Conservation (phyloP, 2,888 invertebrate genomes). For the Morpho achilles region DNA sequence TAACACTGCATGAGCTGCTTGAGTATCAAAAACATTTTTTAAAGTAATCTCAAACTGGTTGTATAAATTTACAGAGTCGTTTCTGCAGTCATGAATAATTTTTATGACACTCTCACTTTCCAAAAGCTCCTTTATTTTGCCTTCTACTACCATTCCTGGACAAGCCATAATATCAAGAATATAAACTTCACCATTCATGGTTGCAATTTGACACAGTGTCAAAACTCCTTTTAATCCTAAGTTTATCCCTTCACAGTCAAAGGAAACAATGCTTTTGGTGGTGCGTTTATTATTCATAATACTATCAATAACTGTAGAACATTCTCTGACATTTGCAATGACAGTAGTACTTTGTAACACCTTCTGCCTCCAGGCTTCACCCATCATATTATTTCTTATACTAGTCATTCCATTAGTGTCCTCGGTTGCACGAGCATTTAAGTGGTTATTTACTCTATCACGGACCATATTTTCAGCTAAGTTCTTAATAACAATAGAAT, state of each 20-base stretch:
- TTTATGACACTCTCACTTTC: slow-evolving; percentile 91
- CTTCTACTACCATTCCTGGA: slow-evolving; percentile 87
- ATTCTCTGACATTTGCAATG: slow-evolving; percentile 88
- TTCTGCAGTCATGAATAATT: slow-evolving; percentile 95
- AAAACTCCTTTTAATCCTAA: slow-evolving; percentile 93
- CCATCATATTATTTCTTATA: slow-evolving; percentile 68
- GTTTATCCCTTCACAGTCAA: slow-evolving; percentile 96
- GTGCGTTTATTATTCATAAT: slow-evolving; percentile 81
- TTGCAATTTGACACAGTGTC: slow-evolving; percentile 91
- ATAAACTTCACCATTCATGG: slow-evolving; percentile 89
- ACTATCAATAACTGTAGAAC: slow-evolving; percentile 86
- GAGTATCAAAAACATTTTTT: slow-evolving; percentile 94
- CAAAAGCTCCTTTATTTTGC: slow-evolving; percentile 88
- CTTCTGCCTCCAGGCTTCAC: slow-evolving; percentile 90
- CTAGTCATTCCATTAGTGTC: slow-evolving; percentile 66
- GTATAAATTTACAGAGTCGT: slow-evolving; percentile 92
- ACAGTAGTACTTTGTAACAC: slow-evolving; percentile 90
- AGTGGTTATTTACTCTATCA: slow-evolving; percentile 70
- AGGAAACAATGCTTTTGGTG: slow-evolving; percentile 83
- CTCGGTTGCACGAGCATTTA: slow-evolving; percentile 64
- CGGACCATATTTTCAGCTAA: slow-evolving; percentile 89
- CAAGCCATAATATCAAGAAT: slow-evolving; percentile 93
- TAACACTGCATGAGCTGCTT: slow-evolving; percentile 94
- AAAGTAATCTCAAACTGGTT: slow-evolving; percentile 91
- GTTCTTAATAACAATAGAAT: slow-evolving; percentile 92